phyloP scores from a whole-genome alignment of 1,140 invertebrate species.

The Battus philenor region DNA sequence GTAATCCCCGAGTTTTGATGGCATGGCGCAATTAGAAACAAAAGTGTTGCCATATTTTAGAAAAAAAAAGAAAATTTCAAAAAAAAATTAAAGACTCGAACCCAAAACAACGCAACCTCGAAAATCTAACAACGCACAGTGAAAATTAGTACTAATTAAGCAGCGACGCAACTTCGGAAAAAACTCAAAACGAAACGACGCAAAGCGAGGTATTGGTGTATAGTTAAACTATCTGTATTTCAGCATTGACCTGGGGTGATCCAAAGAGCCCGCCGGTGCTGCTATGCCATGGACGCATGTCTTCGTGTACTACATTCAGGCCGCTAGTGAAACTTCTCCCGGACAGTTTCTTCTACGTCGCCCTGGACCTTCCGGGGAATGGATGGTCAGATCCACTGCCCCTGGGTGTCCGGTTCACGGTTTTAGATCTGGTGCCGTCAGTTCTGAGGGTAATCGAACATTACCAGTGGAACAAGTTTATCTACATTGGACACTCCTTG shows the following conservation, averaged over 20 bases:
- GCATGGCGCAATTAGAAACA: too few species aligned
- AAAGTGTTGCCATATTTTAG: too few species aligned
- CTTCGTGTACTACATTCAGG: slow-evolving; percentile 35
- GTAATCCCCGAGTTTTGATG: too few species aligned
- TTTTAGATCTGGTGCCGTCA: slow-evolving; percentile 36
- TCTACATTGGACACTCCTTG: slow-evolving; percentile 40
- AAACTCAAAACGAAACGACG: too few species aligned
- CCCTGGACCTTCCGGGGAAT: slow-evolving; percentile 45
- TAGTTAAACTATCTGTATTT: slow-evolving; percentile 9
- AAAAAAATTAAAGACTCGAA: too few species aligned
- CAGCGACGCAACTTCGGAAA: too few species aligned
- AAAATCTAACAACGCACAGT: too few species aligned
- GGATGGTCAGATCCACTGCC: slow-evolving; percentile 44
- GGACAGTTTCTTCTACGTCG: slow-evolving; percentile 38
- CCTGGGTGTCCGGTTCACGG: slow-evolving; percentile 27
- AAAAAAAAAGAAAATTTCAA: too few species aligned
- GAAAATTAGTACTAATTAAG: too few species aligned
- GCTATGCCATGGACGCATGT: slow-evolving; percentile 37
- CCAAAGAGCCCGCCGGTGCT: slow-evolving; percentile 33
- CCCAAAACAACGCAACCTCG: too few species aligned
- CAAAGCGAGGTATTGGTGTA: too few species aligned
- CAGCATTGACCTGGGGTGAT: slow-evolving; percentile 47
- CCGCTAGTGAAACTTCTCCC: slow-evolving; percentile 37
- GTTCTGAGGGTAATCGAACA: slow-evolving; percentile 31
- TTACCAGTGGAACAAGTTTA: slow-evolving; percentile 45